Evolutionary conservation across 2,113 vertebrate genomes (phyloP), one percentile per base, ranked within the genome.

Genomic region (Tympanuchus pallidicinctus): DNA sequence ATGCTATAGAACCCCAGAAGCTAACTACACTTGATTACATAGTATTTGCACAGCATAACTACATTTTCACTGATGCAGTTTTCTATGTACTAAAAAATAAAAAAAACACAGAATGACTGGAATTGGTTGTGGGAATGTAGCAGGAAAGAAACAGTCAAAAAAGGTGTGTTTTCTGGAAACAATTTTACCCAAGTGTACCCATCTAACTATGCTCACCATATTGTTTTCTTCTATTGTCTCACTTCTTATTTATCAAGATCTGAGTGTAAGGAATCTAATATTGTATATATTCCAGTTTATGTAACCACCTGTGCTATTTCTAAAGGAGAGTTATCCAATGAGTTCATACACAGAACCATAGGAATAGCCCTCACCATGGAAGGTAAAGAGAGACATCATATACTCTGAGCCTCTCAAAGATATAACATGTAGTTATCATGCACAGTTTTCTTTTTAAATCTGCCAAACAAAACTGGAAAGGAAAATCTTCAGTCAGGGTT

Each of bases 1-100:
- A 63, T 0, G 1, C 38, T 48, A 40, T 0, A 42, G 19, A 48
- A 16, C 30, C 40, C 11, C 34, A 22, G 24, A 64, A 72, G 25
- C 2, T 10, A 70, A 81, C 15, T 14, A 47, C 25, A 34, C 22
- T 48, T 6, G 0, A 1, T 0, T 11, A 20, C 19, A 9, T 1
- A 50, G 38, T 57, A 66, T 25, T 54, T 56, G n/a, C 45, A 86
- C 45, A 69, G 28, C 22, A 43, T 22, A 47, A 10, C 32, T 48
- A 30, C 7, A 5, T 38, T 69, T 75, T 8, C 38, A 52, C 21
- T 9, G 10, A 72, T 20, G 22, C 12, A 6, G 20, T 57, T 34
- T 72, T 45, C 42, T 20, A 9, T 3, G 60, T 19, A 61, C 47
- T 63, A 50, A 71, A 74, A 57, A 48, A 25, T 25, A 28, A 71